phyloP scores from a whole-genome alignment of 2,797 vertebrate genomes.

The Intellagama lesueurii region DNA sequence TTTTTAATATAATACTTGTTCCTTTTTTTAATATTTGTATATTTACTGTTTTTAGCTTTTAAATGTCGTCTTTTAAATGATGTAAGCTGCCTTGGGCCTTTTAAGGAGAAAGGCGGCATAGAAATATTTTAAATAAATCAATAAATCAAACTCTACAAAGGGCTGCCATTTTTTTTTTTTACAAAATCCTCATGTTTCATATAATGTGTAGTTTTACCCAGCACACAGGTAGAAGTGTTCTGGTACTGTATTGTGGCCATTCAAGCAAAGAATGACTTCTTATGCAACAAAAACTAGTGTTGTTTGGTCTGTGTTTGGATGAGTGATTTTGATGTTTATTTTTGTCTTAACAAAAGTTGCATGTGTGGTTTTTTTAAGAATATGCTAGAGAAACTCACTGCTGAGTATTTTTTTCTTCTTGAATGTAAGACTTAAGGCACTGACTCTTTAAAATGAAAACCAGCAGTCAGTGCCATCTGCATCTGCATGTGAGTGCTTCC shows the following conservation, averaged over 20 bases:
- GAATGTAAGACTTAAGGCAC: not conserved
- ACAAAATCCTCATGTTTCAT: not conserved
- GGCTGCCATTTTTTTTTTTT: not conserved
- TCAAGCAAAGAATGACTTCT: not conserved
- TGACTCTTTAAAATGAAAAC: conserved; percentile 33
- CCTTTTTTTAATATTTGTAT: too few relatives aligned
- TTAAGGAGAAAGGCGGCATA: too few relatives aligned
- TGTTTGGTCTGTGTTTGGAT: conserved; percentile 24
- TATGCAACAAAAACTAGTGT: not conserved
- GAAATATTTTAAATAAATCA: too few relatives aligned
- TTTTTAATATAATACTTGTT: too few relatives aligned
- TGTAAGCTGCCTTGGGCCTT: too few relatives aligned
- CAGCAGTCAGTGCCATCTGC: conserved; percentile 23
- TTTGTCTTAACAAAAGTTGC: rapidly evolving
- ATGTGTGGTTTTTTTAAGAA: not conserved
- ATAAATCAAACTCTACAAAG: not conserved
- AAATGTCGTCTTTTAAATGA: too few relatives aligned
- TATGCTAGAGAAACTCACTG: not conserved
- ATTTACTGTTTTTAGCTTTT: too few relatives aligned
- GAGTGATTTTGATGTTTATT: conserved; percentile 23
- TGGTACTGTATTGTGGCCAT: not conserved
- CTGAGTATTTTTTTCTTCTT: conserved; percentile 10
- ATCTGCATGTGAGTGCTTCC: conserved; percentile 25
- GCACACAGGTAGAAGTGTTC: not conserved
- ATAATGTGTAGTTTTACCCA: not conserved